Base-by-base conservation (phyloP, 2,797 vertebrate genomes). In the Hoplostethus atlanticus region DNA sequence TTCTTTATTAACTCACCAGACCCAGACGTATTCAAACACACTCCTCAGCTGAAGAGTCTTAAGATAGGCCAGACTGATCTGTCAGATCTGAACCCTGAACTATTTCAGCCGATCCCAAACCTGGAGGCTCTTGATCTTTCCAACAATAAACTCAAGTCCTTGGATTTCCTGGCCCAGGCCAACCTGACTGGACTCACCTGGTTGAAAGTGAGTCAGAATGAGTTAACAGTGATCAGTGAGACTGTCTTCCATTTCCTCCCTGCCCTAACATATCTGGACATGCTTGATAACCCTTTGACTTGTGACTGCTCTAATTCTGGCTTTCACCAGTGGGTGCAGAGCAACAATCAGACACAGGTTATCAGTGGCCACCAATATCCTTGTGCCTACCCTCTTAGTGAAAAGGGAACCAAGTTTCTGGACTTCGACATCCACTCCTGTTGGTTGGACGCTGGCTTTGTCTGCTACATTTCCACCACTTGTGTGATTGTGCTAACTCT, bases 291-390 rank as follows among this genome's bases (percentile, higher is more conserved):
- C 71, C 76, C 78, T 0, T 87, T 94, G 36, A 81, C 69, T 0
- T 93, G 89, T 65, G 89, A 91, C 54, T 93, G 92, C 59, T 76
- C 73, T 3, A 93, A 91, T 13, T 60, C 50, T 0, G 64, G 76
- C 10, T 92, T 93, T 9, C 73, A 83, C 16, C 7, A 81, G 0
- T 94, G 90, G 91, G 71, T 80, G n/a, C 57, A 66, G 34, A 77
- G 15, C 1, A 84, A 57, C 67, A 84, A 52, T 11, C 68, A 69
- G 44, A 92, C 92, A 1, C 91, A 91, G 56, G 86, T 93, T 0
- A 57, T 71, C 1, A 68, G 76, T 0, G 74, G 57, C 50, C 5
- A 85, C 12, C 56, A 72, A 55, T 87, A 83, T 28, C 9, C 15
- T 0, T 89, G 87, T 5, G 15, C 25, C 10, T 81, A 83, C 79